These are phyloP conservation scores for Mesocricetus auratus DNA, from an alignment of 2,113 vertebrate species.

Conservation along the genomic window DNA sequence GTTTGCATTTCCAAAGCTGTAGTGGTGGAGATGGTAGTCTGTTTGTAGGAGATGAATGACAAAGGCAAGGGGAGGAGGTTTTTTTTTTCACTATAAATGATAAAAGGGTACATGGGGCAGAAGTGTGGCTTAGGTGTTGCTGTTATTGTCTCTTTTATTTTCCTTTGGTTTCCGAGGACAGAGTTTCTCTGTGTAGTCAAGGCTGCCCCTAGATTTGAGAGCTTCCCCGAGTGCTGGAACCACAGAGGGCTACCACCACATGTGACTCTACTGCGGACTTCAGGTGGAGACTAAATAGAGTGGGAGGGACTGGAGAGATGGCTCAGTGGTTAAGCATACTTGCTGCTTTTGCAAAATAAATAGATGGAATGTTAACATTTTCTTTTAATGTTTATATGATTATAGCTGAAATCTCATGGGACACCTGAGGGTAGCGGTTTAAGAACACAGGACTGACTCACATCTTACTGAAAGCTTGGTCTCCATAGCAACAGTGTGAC, in stretches of 20 bases:
- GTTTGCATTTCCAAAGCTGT: background rate
- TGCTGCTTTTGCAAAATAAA: background rate
- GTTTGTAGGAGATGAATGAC: fast-evolving
- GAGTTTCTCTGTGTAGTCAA: background rate
- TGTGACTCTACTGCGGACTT: background rate
- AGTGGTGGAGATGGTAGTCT: background rate
- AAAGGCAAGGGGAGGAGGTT: background rate
- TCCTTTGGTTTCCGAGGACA: background rate
- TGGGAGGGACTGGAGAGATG: background rate
- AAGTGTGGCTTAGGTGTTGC: background rate
- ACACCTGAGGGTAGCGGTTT: background rate
- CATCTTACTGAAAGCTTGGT: background rate
- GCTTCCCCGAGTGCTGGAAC: background rate
- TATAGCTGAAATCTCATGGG: no score
- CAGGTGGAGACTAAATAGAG: no score
- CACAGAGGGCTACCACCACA: no score
- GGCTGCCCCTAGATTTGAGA: background rate
- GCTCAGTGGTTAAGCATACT: background rate
- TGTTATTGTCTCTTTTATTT: background rate
- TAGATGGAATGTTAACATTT: background rate
- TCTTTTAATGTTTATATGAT: background rate
- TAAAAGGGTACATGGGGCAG: background rate
- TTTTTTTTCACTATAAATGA: background rate
- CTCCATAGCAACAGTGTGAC: background rate
- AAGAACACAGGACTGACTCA: background rate